Base-by-base conservation (phyloP, 1,140 invertebrate species). In the Magallana angulata region DNA sequence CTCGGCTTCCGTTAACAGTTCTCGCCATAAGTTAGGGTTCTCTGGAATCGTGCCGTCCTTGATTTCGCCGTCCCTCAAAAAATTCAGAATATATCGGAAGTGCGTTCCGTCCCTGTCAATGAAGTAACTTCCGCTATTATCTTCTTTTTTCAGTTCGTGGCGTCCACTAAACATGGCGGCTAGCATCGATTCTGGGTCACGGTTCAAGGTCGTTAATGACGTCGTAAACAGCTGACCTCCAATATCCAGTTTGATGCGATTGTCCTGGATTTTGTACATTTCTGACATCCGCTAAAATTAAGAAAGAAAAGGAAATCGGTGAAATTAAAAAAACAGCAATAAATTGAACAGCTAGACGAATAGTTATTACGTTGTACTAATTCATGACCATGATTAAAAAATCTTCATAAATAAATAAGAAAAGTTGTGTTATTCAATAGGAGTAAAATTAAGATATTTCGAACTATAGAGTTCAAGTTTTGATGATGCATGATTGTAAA, bases 131-230 rank as follows among this genome's bases (percentile, higher is more conserved):
- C 93, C 93, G 85, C 93, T 92, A 81, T 71, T 60, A 62, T 68
- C 5, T 59, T 94, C 93, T 68, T 89, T 90, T 71, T 90, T 90
- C 56, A 91, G 85, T 30, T 86, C 64, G 76, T 93, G 90, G 36
- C 92, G 89, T 30, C 92, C 90, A 82, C 93, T 94, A 88, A 95
- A 95, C 94, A 95, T 95, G 85, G 94, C 92, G 8, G 94, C 92
- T 68, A 95, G 71, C 94, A 95, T 94, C 36, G 94, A 94, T 64
- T 92, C 88, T 9, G 92, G 89, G 68, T 94, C 94, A 89, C 92
- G 92, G 12, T 89, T 91, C 7, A 95, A 85, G 1, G 94, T 94
- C 18, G 92, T 89, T 12, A 94, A 80, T n/a, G 93, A 93, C 9
- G 94, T 95, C 3, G 94, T 94, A 89, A 92, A 95, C 87, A 90